phyloP scores from a whole-genome alignment of 2,113 vertebrate species.

The Gobio gobio region DNA sequence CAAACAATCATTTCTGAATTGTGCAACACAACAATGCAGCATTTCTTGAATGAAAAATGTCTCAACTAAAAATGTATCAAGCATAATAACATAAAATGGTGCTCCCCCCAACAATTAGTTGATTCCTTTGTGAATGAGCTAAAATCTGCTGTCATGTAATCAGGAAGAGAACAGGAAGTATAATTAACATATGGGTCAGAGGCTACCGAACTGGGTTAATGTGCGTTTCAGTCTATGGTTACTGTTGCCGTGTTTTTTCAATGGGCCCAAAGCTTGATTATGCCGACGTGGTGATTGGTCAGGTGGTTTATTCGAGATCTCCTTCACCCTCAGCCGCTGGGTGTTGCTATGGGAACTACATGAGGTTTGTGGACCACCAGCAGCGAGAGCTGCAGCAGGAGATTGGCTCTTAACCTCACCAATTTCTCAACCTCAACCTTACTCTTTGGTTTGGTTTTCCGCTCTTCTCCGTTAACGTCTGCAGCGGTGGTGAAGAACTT shows the following conservation, averaged over 20 bases:
- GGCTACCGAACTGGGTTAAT: conserved; percentile 65
- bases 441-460: conserved; percentile 35
- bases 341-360: conserved; percentile 61
- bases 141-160: conserved; percentile 70
- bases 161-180: conserved; percentile 73
- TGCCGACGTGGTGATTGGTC: conserved; percentile 53
- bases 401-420: conserved; percentile 50
- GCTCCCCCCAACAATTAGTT: conserved; percentile 61
- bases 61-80: neutral
- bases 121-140: conserved; percentile 59
- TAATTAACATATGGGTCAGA: conserved; percentile 73
- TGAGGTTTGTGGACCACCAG: conserved; percentile 58
- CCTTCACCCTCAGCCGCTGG: conserved; percentile 64
- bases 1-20: neutral
- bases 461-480: conserved; percentile 62
- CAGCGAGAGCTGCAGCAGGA: conserved; percentile 26
- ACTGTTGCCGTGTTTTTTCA: conserved; percentile 61
- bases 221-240: conserved; percentile 64
- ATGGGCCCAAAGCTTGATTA: conserved; percentile 62
- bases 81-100: neutral
- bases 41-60: neutral
- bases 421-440: conserved; percentile 24
- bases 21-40: neutral
- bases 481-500: conserved; percentile 73
- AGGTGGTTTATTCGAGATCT: conserved; percentile 62